These are phyloP conservation scores for Chrysolina oricalcia DNA, from an alignment of 2,888 invertebrate species.

Conservation along the genomic window DNA sequence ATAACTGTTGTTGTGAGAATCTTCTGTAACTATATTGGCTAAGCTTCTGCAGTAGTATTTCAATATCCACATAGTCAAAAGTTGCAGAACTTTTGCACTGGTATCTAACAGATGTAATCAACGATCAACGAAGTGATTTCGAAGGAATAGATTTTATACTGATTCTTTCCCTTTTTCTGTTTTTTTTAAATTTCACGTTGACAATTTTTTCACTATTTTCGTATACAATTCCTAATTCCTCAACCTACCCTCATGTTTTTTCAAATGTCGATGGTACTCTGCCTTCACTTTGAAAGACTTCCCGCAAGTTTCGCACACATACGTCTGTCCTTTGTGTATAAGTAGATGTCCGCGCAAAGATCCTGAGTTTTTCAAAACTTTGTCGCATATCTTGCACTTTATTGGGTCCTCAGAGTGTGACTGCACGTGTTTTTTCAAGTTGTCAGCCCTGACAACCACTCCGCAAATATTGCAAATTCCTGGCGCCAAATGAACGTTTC, in stretches of 20 bases:
- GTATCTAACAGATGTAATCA: too few species aligned
- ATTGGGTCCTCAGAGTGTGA: conserved; percentile 62
- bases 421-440: conserved; percentile 61
- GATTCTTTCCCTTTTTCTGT: too few species aligned
- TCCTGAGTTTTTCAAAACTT: conserved; percentile 63
- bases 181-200: too few species aligned
- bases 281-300: conserved; percentile 62
- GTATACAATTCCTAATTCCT: too few species aligned
- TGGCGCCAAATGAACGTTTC: conserved; percentile 57
- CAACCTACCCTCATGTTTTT: conserved; percentile 59
- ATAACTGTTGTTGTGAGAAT: too few species aligned
- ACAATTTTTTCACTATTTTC: background rate
- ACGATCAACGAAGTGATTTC: too few species aligned
- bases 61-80: too few species aligned
- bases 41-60: too few species aligned
- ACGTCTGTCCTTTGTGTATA: conserved; percentile 60
- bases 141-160: too few species aligned
- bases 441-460: conserved; percentile 60
- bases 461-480: conserved; percentile 66
- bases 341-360: conserved; percentile 63
- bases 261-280: conserved; percentile 62
- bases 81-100: too few species aligned
- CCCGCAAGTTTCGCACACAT: conserved; percentile 64
- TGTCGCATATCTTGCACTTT: conserved; percentile 61
- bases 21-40: too few species aligned